Evolutionary conservation across 2,113 vertebrate species (phyloP), one percentile per base, ranked within the genome.

Genomic region (Cisticola juncidis): DNA sequence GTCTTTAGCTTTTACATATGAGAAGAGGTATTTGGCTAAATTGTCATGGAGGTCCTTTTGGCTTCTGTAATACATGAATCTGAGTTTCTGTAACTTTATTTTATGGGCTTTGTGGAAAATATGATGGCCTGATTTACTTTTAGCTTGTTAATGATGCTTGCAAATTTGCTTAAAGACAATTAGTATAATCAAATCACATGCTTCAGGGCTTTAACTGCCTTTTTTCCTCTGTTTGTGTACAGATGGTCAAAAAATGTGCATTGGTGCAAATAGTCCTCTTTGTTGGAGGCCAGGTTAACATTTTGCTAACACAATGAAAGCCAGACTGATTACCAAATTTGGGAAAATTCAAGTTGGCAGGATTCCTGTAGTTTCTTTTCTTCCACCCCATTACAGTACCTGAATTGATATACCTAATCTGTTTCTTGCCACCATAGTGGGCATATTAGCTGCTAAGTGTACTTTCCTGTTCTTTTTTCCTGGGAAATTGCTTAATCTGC

Each of bases 151-250:
- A 73, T 86, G 81, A 65, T 89, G 53, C 70, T 85, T 95, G 53
- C 50, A 92, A 73, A 91, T 91, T 91, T 92, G 19, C 62, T 88
- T 65, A 80, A 92, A 65, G 51, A 66, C 29, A 91, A 54, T 91
- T 92, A 77, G 23, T 70, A 20, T 68, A 81, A 82, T 86, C 45
- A 57, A 86, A 88, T 90, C 18, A 40, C 54, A 42, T 77, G 72
- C 62, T 66, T 95, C 69, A 38, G 35, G 54, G 45, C 40, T 83
- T 86, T 70, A 86, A 64, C 35, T 78, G 70, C 53, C 57, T 88
- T 33, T 79, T 70, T 60, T 16, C n/a, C 29, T 77, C 19, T 60
- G 5, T 88, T 71, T 40, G 14, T 62, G 26, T 83, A 22, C 23
- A 40, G 50, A 57, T 73, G 50, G 24, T 36, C 40, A 57, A 81